Evolutionary conservation across 2,797 vertebrate species (phyloP).

Genomic region (Florisuga fusca): DNA sequence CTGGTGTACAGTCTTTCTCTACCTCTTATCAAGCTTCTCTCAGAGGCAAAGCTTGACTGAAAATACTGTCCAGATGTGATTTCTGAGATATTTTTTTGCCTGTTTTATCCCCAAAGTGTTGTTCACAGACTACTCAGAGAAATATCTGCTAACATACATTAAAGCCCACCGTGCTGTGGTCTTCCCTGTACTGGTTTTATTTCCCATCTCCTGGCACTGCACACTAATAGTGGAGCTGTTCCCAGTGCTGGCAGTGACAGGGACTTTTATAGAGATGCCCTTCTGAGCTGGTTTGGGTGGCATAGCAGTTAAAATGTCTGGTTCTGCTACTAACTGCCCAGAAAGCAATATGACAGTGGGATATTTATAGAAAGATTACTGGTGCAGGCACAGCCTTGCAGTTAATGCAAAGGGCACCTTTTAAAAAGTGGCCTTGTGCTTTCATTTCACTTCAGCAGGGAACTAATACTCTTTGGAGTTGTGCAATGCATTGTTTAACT

Average conservation of each 20-base stretch:
- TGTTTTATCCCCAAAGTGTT: not conserved
- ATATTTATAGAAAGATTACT: conserved; percentile 58
- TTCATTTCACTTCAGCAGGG: conserved; percentile 61
- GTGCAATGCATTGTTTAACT: conserved; percentile 61
- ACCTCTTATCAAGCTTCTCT: not conserved
- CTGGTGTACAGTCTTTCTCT: not conserved
- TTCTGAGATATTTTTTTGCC: not conserved
- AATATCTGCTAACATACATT: not conserved
- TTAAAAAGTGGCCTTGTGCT: conserved; percentile 60
- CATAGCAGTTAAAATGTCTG: conserved; percentile 4
- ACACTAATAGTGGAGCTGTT: not conserved
- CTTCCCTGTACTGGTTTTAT: not conserved
- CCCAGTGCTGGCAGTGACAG: not conserved
- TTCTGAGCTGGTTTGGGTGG: not conserved
- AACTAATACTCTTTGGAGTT: conserved; percentile 61
- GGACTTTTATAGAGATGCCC: not conserved
- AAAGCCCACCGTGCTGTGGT: not conserved
- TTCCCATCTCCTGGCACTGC: not conserved
- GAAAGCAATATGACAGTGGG: conserved; percentile 45
- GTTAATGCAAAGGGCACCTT: conserved; percentile 58
- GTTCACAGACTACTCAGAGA: not conserved
- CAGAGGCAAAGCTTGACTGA: not conserved
- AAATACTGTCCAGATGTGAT: not conserved
- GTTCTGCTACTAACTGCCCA: not conserved
- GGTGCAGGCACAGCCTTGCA: conserved; percentile 35